Conservation (phyloP, 2,113 vertebrate genomes). For the Oncorhynchus nerka region DNA sequence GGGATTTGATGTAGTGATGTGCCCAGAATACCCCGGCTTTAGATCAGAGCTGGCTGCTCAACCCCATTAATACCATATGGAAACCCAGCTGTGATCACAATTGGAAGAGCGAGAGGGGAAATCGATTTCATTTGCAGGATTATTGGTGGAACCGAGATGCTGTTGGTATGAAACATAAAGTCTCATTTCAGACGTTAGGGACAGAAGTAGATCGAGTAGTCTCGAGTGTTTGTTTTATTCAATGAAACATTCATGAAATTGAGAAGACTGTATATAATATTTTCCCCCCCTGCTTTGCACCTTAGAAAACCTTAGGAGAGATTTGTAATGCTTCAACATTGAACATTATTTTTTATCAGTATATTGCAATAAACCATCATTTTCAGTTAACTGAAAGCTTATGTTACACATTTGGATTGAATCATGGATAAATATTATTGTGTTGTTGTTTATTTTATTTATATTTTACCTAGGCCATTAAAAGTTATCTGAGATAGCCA, state of each 20-base stretch:
- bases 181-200: conserved; percentile 70
- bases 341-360: not conserved
- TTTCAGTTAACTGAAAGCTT: not conserved
- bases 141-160: conserved; percentile 78
- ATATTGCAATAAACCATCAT: not conserved
- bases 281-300: conserved; percentile 52
- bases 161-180: conserved; percentile 79
- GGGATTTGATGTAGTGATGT: conserved; percentile 81
- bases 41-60: conserved; percentile 73
- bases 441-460: too few species aligned
- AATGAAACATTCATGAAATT: conserved; percentile 70
- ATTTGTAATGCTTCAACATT: conserved; percentile 8
- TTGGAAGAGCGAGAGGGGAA: conserved; percentile 77
- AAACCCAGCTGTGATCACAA: conserved; percentile 82
- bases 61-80: conserved; percentile 79
- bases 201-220: conserved; percentile 70
- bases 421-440: not conserved
- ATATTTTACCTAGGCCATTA: not conserved
- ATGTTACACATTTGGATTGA: not conserved
- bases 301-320: conserved; percentile 48
- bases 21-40: conserved; percentile 76
- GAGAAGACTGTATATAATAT: conserved; percentile 53
- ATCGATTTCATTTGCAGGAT: conserved; percentile 83
- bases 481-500: not conserved
- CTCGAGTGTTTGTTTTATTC: conserved; percentile 72